Conservation (phyloP, 2,888 invertebrate genomes). For the Terebella lapidaria region DNA sequence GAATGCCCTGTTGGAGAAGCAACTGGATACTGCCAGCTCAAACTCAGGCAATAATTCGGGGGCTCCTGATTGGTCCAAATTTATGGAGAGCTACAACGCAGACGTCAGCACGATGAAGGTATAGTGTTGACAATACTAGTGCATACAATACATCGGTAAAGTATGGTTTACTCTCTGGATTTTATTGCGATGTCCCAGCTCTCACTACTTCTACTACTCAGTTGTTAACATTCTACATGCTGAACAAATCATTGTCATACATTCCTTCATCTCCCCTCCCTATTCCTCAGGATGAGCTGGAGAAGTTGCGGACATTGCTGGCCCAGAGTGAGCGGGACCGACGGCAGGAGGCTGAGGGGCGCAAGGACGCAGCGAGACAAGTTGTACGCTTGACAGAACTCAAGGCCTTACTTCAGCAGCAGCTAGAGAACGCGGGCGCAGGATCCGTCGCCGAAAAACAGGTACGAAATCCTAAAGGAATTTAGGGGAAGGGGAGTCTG, state of each 20-base stretch:
- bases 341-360: conserved; percentile 29
- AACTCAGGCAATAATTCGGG: not conserved
- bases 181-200: too few relatives aligned
- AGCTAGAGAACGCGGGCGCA: conserved; percentile 32
- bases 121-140: too few relatives aligned
- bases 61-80: not conserved
- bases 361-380: conserved; percentile 27
- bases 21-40: not conserved
- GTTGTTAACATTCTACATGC: too few relatives aligned
- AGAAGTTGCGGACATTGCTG: conserved; percentile 32
- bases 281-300: conserved; percentile 38
- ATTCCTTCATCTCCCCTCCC: too few relatives aligned
- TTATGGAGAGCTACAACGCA: not conserved
- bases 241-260: too few relatives aligned
- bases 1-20: not conserved
- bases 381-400: conserved; percentile 37
- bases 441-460: conserved; percentile 26
- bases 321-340: conserved; percentile 37
- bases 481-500: too few relatives aligned
- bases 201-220: too few relatives aligned
- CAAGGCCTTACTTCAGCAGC: conserved; percentile 38
- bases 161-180: too few relatives aligned
- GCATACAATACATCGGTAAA: too few relatives aligned
- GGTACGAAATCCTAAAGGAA: too few relatives aligned
- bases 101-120: not conserved